Conservation (phyloP, 2,797 vertebrate species). For the Falco cherrug region DNA sequence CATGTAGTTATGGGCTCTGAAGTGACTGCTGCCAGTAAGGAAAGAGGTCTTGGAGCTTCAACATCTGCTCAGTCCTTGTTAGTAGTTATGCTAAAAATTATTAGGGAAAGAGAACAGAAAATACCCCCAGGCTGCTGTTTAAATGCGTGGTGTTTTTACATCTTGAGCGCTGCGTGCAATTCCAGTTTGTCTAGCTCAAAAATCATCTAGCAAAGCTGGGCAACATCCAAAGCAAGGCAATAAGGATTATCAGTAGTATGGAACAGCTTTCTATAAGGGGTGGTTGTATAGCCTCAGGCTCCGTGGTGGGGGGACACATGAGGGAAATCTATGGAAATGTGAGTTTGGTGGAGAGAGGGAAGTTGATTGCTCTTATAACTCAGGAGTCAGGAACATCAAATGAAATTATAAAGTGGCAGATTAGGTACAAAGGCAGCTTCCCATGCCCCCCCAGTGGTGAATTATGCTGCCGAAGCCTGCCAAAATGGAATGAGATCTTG, state of each 20-base stretch:
- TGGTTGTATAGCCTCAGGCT: not conserved
- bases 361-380: not conserved
- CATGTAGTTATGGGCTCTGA: not conserved
- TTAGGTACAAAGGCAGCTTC: not conserved
- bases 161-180: not conserved
- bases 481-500: not conserved
- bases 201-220: not conserved
- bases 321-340: not conserved
- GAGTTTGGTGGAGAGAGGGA: not conserved
- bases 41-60: constrained; percentile 26
- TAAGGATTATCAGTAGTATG: not conserved
- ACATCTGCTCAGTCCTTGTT: constrained; percentile 1
- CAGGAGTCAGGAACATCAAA: not conserved
- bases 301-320: rapidly evolving
- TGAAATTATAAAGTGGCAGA: not conserved
- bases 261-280: not conserved
- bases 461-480: not conserved
- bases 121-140: constrained; percentile 12
- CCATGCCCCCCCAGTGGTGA: not conserved
- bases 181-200: constrained; percentile 26
- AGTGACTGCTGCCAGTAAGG: constrained; percentile 4
- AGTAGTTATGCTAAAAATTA: constrained; percentile 49
- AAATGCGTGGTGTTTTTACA: constrained; percentile 14
- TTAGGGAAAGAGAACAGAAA: constrained; percentile 37
- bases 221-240: not conserved